These are phyloP conservation scores for Lutraria rhynchaena DNA, from an alignment of 1,140 invertebrate genomes.

Conservation along the genomic window DNA sequence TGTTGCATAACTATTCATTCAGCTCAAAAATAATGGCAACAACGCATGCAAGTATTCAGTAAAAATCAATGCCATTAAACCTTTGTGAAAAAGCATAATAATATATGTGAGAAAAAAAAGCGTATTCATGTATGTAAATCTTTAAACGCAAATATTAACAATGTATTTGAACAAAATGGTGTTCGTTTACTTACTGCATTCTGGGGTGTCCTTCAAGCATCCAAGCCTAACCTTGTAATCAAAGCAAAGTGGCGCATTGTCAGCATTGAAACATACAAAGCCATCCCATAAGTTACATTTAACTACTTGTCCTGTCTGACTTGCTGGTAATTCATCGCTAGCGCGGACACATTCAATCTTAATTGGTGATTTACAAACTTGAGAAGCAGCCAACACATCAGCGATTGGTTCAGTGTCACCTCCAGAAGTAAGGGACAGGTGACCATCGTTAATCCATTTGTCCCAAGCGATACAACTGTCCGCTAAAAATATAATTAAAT, in stretches of 20 bases:
- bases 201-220: conserved; percentile 69
- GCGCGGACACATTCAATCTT: conserved; percentile 73
- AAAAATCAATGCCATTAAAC: too few relatives aligned
- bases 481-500: too few relatives aligned
- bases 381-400: conserved; percentile 48
- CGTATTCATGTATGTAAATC: too few relatives aligned
- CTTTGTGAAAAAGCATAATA: too few relatives aligned
- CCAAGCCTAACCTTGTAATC: conserved; percentile 78
- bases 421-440: conserved; percentile 55
- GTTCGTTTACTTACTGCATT: conserved; percentile 63
- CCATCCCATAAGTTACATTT: conserved; percentile 89
- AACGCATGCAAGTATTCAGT: too few relatives aligned
- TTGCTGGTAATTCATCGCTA: conserved; percentile 57
- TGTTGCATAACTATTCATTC: too few relatives aligned
- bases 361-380: conserved; percentile 64
- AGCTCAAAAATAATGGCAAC: too few relatives aligned
- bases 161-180: too few relatives aligned
- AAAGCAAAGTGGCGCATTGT: conserved; percentile 66
- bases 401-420: conserved; percentile 65
- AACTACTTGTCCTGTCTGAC: conserved; percentile 84
- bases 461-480: conserved; percentile 69
- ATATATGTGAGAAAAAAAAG: too few relatives aligned
- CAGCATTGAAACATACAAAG: conserved; percentile 85
- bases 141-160: too few relatives aligned
- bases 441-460: conserved; percentile 64